Evolutionary conservation across 2,888 invertebrate species (phyloP), one percentile per base, ranked within the genome.

Genomic region (Hypomecis atomaria): DNA sequence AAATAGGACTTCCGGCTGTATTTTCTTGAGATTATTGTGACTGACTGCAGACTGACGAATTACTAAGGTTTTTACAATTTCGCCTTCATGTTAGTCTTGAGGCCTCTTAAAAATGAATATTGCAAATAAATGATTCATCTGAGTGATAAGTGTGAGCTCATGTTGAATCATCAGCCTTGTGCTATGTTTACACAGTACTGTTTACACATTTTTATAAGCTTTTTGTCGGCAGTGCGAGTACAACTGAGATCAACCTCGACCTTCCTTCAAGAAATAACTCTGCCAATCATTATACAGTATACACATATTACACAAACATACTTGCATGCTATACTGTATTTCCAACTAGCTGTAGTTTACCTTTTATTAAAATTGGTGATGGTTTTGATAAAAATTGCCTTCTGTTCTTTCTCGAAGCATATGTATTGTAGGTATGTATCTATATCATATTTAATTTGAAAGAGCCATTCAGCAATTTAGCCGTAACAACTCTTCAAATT

Each of bases 141-240:
- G 49, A 69, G 61, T 65, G 66, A 74, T 67, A 71, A 67, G 67
- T 71, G 71, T 81, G 77, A 78, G 68, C 65, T 77, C 74, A 76
- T 71, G 60, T 64, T 73, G 77, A 76, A 75, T 75, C 75, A 76
- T 66, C 71, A 49, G 23, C 53, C 59, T 65, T 69, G 48, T 59
- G 43, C 23, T 42, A 13, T 65, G 44, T 60, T 61, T 55, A 43
- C 59, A 44, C 48, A 52, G 47, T 43, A 52, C 13, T 56, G 52
- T 61, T 54, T 50, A 62, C 53, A 50, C 50, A 44, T 36, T 58
- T 58, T 62, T 58, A 38, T 48, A 59, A 64, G 55, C 49, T 50
- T 55, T 62, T 56, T 50, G 47, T 64, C 36, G 38, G 45, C 38
- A 42, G 48, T 36, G 40, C 38, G 13, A 53, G 42, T 36, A 52